Evolutionary conservation across 1,140 invertebrate genomes (phyloP), one percentile per base, ranked within the genome.

Genomic region (Oncopodura yosiiana): DNA sequence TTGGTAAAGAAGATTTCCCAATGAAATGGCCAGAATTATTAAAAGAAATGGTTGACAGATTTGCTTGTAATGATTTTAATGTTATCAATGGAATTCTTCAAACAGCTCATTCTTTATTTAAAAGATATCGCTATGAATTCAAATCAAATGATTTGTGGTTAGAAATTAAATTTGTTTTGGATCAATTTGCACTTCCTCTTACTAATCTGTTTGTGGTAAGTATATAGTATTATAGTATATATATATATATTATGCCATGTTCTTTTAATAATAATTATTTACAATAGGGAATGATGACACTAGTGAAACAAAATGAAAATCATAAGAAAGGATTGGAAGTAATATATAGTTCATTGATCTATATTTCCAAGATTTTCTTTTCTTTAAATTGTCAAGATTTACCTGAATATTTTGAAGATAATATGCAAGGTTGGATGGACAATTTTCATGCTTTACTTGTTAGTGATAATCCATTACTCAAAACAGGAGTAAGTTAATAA

Each of bases 341-440:
- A 11, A 89, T 96, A 60, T 94, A 93, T 65, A 86, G 83, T 55
- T 94, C 91, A 0, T 73, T 97, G 39, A 78, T 87, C 19, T 74
- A 94, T 2, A 84, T 95, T n/a, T 84, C 84, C 60, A 95, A 98
- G 75, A 87, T 98, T 21, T 98, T 96, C 73, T 91, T 93, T 70
- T 95, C 91, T 3, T 76, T 99, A 3, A 98, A 97, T 73, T 91
- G 80, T 63, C 92, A 95, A 78, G 94, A 99, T 75, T 73, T 99
- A 59, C 94, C 94, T 0, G 94, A 98, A 74, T 94, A 90, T 75
- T 98, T 98, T 74, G 94, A 98, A 72, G 94, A 99, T 67, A 93
- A 96, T 67, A 95, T 98, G 83, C 73, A 76, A 44, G 77, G 77
- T 12, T 99, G 94, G 94, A 95, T 98, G 92, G 76, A 76, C 0